phyloP scores from a whole-genome alignment of 2,888 invertebrate genomes.

The Trichopoda pennipes region DNA sequence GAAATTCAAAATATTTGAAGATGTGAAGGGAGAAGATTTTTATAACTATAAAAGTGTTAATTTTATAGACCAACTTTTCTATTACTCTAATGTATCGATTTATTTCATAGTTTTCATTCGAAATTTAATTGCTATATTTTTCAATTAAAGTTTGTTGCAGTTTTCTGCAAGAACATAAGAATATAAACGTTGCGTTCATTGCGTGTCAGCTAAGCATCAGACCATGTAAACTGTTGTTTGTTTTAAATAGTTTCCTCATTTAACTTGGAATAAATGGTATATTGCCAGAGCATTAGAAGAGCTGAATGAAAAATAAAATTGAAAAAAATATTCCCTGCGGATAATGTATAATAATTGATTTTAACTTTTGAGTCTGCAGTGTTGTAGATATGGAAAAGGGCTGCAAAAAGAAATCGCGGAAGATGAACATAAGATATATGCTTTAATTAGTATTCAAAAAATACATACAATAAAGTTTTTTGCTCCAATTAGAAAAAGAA shows the following conservation, averaged over 20 bases:
- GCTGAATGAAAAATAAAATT: background rate
- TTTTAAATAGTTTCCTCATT: conserved; percentile 65
- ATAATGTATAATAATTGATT: too few relatives aligned
- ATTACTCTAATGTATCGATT: conserved; percentile 35
- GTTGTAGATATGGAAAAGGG: too few relatives aligned
- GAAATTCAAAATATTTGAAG: conserved; percentile 33
- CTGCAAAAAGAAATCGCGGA: too few relatives aligned
- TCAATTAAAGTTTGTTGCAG: conserved; percentile 6
- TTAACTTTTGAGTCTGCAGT: too few relatives aligned
- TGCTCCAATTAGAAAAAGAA: too few relatives aligned
- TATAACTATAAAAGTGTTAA: conserved; percentile 39
- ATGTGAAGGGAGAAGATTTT: background rate
- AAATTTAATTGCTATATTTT: conserved; percentile 61
- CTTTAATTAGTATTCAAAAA: too few relatives aligned
- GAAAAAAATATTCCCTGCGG: background rate
- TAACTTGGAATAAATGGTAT: conserved; percentile 42
- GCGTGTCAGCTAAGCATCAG: conserved; percentile 79
- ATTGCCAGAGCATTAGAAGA: conserved; percentile 9
- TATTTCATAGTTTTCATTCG: conserved; percentile 32
- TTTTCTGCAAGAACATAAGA: background rate
- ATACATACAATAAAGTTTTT: too few relatives aligned
- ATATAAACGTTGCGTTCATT: conserved; percentile 69
- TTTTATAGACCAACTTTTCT: conserved; percentile 24
- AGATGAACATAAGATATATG: too few relatives aligned
- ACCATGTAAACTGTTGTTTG: conserved; percentile 72